Conservation (phyloP, 2,797 vertebrate genomes). For the Graptemys geographica region DNA sequence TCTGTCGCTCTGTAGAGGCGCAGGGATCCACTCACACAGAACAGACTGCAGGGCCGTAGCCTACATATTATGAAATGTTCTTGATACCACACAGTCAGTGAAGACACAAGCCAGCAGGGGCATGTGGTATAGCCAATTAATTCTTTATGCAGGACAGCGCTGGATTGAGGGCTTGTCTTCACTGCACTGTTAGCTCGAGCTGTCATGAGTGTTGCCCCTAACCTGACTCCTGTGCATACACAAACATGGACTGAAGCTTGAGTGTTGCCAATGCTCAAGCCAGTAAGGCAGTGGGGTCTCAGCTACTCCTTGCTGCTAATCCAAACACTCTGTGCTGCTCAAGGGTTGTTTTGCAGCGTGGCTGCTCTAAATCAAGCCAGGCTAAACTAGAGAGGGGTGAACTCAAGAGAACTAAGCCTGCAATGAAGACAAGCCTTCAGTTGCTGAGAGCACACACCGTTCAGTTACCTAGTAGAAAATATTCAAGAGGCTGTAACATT, state of each 20-base stretch:
- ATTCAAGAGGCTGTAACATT: not conserved
- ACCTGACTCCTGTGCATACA: not conserved
- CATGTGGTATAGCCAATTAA: not conserved
- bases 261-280: not conserved
- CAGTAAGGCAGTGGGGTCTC: not conserved
- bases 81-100: not conserved
- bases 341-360: not conserved
- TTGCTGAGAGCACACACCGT: not conserved
- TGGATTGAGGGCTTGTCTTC: not conserved
- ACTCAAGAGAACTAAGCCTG: not conserved
- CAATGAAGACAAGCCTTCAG: not conserved
- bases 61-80: not conserved
- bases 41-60: accelerated
- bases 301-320: not conserved
- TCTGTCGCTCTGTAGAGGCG: not conserved
- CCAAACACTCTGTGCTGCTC: not conserved
- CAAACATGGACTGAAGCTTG: not conserved
- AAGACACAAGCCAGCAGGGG: not conserved
- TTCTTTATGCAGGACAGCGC: not conserved
- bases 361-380: not conserved
- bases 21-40: not conserved
- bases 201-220: conserved; percentile 2
- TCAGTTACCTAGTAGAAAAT: not conserved
- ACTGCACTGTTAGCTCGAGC: not conserved
- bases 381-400: not conserved